Conservation (phyloP, 2,113 vertebrate species). For the Heptranchias perlo region DNA sequence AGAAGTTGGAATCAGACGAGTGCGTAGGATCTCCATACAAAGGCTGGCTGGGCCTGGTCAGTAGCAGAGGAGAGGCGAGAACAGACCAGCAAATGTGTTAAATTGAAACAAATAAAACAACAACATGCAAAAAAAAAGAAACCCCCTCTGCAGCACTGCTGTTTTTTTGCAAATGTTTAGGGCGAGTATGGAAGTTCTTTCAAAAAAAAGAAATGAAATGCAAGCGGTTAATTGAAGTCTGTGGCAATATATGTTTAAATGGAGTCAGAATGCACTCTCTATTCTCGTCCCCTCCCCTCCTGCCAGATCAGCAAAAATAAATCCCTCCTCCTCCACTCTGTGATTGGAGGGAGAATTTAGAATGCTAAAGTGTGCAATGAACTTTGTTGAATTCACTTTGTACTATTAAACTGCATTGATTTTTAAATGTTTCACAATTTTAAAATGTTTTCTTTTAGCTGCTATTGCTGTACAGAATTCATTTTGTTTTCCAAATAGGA, state of each 20-base stretch:
- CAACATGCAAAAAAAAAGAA: background rate
- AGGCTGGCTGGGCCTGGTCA: background rate
- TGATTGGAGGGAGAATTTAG: background rate
- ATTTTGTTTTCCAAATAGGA: background rate
- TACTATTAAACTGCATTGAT: no score
- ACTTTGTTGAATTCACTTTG: background rate
- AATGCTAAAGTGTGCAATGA: background rate
- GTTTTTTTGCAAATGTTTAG: background rate
- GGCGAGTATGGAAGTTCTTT: background rate
- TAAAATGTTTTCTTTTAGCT: background rate
- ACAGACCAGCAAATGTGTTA: background rate
- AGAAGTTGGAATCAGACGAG: constrained; percentile 47
- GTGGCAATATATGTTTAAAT: background rate
- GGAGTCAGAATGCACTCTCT: background rate
- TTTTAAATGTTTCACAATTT: background rate
- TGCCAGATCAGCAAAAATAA: background rate
- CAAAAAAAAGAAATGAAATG: background rate
- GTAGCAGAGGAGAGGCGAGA: background rate
- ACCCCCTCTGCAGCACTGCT: background rate
- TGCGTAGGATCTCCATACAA: constrained; percentile 39
- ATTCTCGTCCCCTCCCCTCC: background rate
- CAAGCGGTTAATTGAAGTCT: background rate
- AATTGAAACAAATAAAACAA: background rate
- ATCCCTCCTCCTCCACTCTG: background rate
- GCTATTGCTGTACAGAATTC: background rate